Conservation (phyloP, 1,140 invertebrate genomes). For the Nymphalis io region DNA sequence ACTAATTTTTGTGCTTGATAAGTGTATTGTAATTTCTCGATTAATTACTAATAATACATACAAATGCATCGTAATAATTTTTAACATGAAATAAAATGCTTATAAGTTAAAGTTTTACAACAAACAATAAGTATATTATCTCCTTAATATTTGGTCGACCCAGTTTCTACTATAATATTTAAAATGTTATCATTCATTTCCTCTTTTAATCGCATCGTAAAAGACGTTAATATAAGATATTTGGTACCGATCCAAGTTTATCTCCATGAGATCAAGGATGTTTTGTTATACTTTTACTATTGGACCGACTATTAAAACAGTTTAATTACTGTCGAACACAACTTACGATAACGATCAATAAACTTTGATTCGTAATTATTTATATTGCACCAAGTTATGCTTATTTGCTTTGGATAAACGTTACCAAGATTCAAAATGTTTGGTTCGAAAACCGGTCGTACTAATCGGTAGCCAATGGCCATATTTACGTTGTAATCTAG, state of each 20-base stretch:
- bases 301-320: not conserved
- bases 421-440: constrained; percentile 8
- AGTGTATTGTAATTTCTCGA: no score
- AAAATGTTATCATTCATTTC: constrained; percentile 56
- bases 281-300: constrained; percentile 26
- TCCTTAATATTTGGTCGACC: constrained; percentile 35
- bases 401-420: constrained; percentile 7
- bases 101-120: no score
- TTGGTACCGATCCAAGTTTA: constrained; percentile 49
- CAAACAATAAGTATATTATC: not conserved
- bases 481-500: constrained; percentile 62
- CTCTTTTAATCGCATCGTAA: constrained; percentile 45
- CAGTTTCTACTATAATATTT: constrained; percentile 42
- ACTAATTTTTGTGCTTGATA: no score
- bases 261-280: constrained; percentile 20
- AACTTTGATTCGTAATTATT: constrained; percentile 5
- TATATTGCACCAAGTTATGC: not conserved
- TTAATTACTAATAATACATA: not conserved
- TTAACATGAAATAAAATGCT: no score
- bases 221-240: constrained; percentile 49
- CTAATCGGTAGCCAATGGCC: constrained; percentile 42
- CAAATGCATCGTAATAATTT: no score
- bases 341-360: constrained; percentile 9
- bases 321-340: not conserved
- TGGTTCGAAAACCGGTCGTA: constrained; percentile 25